Evolutionary conservation across 2,797 vertebrate species (phyloP).

Genomic region (Platalea minor): DNA sequence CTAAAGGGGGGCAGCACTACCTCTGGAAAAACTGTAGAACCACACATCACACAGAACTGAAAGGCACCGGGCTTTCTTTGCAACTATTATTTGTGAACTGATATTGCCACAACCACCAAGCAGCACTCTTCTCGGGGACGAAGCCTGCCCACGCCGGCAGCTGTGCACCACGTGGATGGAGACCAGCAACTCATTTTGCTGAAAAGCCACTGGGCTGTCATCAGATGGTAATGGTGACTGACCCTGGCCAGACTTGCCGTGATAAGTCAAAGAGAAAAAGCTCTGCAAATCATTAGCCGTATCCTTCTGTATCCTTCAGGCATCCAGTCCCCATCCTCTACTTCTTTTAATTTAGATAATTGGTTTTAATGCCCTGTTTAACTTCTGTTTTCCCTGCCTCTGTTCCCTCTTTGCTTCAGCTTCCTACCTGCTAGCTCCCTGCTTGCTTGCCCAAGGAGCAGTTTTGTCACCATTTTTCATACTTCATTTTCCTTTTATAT

Average conservation of each 20-base stretch:
- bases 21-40: not conserved
- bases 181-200: not conserved
- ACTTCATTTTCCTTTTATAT: not conserved
- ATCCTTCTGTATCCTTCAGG: not conserved
- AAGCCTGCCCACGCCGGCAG: not conserved
- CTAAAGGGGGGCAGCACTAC: not conserved
- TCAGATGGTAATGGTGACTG: not conserved
- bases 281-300: not conserved
- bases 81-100: not conserved
- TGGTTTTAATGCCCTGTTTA: not conserved
- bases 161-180: not conserved
- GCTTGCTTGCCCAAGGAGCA: not conserved
- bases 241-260: not conserved
- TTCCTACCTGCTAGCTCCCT: not conserved
- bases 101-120: not conserved
- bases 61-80: not conserved
- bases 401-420: not conserved
- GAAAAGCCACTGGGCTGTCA: not conserved
- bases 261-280: not conserved
- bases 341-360: not conserved
- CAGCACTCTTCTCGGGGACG: fast-evolving
- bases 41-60: not conserved
- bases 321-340: not conserved
- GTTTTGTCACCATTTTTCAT: not conserved
- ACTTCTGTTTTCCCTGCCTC: not conserved